Evolutionary conservation across 2,113 vertebrate species (phyloP), one percentile per base, ranked within the genome.

Genomic region (Oryctolagus cuniculus): DNA sequence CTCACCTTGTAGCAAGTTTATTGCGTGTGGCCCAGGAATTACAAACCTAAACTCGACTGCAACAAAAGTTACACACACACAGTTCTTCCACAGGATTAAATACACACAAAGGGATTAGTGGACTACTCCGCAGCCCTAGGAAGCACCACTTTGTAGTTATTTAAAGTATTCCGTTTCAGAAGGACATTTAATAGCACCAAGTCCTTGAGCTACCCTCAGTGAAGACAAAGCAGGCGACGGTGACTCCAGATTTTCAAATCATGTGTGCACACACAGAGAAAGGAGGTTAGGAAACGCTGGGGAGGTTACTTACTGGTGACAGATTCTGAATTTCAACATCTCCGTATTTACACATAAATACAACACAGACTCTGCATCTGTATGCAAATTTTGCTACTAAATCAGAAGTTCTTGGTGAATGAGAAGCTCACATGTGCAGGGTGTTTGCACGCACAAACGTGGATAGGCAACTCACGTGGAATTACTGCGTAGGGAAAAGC

Each of bases 91-190:
- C 0, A 0, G 51, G 19, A 27, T 29, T 38, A 38, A 89, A n/a
- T 19, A 55, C 10, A 11, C 24, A 36, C 67, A 55, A 7, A 55
- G 16, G 31, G 24, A 63, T 27, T 19, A 25, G 16, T 34, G 80
- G 19, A 55, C 55, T 53, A 29, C 6, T 73, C 29, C 19, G 34
- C 44, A 64, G 38, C 15, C 31, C 58, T 8, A 67, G 12, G 34
- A 34, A 24, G 55, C 25, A 83, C 49, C 1, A 38, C 27, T 66
- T 6, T 0, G 0, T 29, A 66, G n/a, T 19, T 72, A 84, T 70
- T 87, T 63, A 91, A 95, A 94, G 69, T 80, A 58, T 1, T 61
- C 7, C 4, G 21, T 15, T 70, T 88, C 69, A 80, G 87, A 53
- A 92, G 31, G n/a, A 63, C 72, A 63, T 44, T 74, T 44, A 81